phyloP scores from a whole-genome alignment of 2,888 invertebrate species.

The Papilio protenor region DNA sequence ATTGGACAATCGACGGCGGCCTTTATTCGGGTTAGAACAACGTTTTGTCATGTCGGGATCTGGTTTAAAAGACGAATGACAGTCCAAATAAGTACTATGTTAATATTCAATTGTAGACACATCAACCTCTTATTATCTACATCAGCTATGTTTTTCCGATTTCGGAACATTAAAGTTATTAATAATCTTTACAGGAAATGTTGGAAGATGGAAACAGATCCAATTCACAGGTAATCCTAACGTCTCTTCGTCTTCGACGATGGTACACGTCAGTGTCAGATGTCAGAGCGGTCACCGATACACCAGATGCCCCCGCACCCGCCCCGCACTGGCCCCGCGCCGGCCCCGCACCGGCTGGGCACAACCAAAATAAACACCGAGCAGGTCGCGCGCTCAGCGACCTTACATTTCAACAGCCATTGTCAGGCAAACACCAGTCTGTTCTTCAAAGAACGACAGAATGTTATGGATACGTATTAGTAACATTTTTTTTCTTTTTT shows the following conservation, averaged over 20 bases:
- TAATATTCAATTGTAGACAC: not conserved
- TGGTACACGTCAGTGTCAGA: conserved; percentile 28
- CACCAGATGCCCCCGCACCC: conserved; percentile 49
- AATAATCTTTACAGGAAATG: not conserved
- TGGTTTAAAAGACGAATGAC: not conserved
- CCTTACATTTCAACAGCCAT: conserved; percentile 73
- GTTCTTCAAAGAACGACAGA: conserved; percentile 52
- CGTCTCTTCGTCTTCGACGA: not conserved
- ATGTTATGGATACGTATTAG: conserved; percentile 57
- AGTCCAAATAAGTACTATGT: not conserved
- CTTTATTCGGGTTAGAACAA: conserved; percentile 5
- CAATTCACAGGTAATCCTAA: conserved; percentile 7
- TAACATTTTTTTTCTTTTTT: not conserved
- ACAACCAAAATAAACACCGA: conserved; percentile 56
- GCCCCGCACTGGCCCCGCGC: not conserved
- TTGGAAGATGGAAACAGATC: not conserved
- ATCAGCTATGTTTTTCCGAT: not conserved
- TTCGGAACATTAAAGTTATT: not conserved
- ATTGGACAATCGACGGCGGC: conserved; percentile 27
- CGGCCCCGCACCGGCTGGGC: conserved; percentile 48
- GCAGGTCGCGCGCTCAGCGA: conserved; percentile 56
- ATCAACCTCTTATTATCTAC: not conserved
- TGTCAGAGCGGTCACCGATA: conserved; percentile 43
- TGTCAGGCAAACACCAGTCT: conserved; percentile 65
- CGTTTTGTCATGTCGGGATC: conserved; percentile 5